Evolutionary conservation across 2,113 vertebrate genomes (phyloP).

Genomic region (Symphodus melops): DNA sequence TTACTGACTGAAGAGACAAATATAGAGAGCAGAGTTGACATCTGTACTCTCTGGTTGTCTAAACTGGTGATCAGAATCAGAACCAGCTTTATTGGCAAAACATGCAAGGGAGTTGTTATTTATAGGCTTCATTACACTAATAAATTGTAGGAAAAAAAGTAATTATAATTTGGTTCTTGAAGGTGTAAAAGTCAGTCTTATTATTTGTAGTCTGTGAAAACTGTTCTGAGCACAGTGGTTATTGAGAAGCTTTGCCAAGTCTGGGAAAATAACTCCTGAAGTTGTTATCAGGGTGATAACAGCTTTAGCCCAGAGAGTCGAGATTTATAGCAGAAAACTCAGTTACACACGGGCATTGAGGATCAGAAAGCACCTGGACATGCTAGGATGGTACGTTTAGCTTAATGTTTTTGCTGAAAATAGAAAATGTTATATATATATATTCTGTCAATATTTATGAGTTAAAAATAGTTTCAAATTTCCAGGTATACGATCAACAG

Average conservation of each 20-base stretch:
- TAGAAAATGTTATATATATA: too few species aligned
- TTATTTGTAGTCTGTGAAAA: background rate
- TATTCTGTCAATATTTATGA: too few species aligned
- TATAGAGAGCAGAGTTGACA: background rate
- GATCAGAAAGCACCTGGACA: too few species aligned
- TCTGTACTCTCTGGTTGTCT: background rate
- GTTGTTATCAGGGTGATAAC: constrained; percentile 1
- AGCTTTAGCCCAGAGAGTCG: background rate
- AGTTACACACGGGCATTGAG: background rate
- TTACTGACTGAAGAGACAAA: background rate
- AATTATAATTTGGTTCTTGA: background rate
- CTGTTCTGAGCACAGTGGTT: background rate
- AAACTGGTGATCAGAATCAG: too few species aligned
- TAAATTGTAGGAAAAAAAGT: background rate
- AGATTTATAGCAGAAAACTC: background rate
- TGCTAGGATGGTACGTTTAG: background rate
- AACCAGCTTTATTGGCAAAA: too few species aligned
- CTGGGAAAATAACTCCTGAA: background rate
- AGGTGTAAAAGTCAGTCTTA: background rate
- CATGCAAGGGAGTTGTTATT: too few species aligned
- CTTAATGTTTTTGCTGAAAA: too few species aligned
- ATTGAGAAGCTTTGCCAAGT: background rate
- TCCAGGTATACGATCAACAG: background rate
- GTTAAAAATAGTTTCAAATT: background rate
- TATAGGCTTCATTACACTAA: background rate